Base-by-base conservation (phyloP, 2,888 invertebrate species). In the Lysandra coridon region DNA sequence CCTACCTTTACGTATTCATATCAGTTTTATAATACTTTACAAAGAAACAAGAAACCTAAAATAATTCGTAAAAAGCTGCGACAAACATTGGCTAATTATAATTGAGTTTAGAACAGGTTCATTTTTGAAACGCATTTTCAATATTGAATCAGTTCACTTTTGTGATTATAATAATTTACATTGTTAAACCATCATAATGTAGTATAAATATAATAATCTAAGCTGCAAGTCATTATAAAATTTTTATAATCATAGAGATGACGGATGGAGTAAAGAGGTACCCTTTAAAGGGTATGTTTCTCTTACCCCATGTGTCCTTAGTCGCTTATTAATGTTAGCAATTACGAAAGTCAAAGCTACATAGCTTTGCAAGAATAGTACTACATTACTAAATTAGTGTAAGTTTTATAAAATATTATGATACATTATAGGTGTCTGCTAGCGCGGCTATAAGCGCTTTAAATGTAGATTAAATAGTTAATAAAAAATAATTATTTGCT, bases 361-460 rank as follows among this genome's bases (percentile, higher is more conserved):
- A 4, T 12, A 33, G 69, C 33, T 69, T 14, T 33, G 69, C 69
- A 37, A 69, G 14, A 37, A 64, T 3, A 74, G 74, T 74, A 74
- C 74, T 74, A 44, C 44, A 23, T 74, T 74, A 74, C 74, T 74
- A 74, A 74, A 74, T 74, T 74, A 74, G 74, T 10, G n/a, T 74
- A 44, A 44, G 44, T 12, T 10, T 64, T 30, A 30, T 3, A 30
- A 30, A 64, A 7, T 5, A 23, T 23, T 1, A 62, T 62, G 2
- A 4, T 64, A 62, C 2, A 2, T 3, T 64, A 10, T 33, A 33
- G 5, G 69, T 14, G 33, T 37, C 30, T 17, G 69, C 69, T 69
- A 69, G 69, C 69, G 69, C 69, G 17, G 33, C 69, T 69, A 37
- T 33, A 69, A 69, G 69, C 69, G 17, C 33, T 69, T 69, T 14